Percentiles rank a stretch among this genome's conserved stretches.
phyloP scores from a whole-genome alignment of 2,888 invertebrate species.

The Margaritifera margaritifera region DNA sequence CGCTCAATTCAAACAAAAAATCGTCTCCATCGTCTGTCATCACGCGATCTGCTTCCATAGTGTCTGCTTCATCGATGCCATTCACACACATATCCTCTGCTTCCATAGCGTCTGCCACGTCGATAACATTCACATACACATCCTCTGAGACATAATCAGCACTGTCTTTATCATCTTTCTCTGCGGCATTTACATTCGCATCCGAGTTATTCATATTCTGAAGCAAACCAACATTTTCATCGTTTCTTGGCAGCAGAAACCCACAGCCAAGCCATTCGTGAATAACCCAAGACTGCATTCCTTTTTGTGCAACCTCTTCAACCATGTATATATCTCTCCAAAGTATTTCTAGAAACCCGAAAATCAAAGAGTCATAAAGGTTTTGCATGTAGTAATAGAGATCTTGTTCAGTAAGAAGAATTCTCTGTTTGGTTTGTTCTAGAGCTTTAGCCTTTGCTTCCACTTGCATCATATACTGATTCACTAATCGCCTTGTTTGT shows the following conservation, averaged over 20 bases:
- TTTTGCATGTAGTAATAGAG: too few species aligned
- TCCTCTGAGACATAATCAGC: slow-evolving; percentile 31
- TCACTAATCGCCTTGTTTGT: too few species aligned
- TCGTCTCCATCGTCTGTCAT: too few species aligned
- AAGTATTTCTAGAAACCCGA: too few species aligned
- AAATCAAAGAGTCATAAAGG: too few species aligned
- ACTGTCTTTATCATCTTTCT: slow-evolving; percentile 17
- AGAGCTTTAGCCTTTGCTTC: too few species aligned
- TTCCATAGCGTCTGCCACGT: slow-evolving; percentile 38
- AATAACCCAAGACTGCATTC: slow-evolving; percentile 14
- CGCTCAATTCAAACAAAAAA: too few species aligned
- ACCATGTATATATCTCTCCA: too few species aligned
- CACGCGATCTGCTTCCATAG: too few species aligned
- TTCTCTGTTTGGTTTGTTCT: slow-evolving; percentile 35
- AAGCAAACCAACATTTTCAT: slow-evolving; percentile 1
- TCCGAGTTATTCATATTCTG: too few species aligned
- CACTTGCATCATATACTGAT: too few species aligned
- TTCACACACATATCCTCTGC: slow-evolving; percentile 9
- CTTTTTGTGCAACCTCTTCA: too few species aligned
- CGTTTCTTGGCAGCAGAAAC: slow-evolving; percentile 16
- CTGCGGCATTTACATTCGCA: neutral
- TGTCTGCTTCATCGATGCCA: slow-evolving; percentile 20
- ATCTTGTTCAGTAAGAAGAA: neutral
- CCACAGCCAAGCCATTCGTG: slow-evolving; percentile 52
- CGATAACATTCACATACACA: slow-evolving; percentile 37